Base-by-base conservation (phyloP, 1,140 invertebrate genomes). In the Asobara japonica region DNA sequence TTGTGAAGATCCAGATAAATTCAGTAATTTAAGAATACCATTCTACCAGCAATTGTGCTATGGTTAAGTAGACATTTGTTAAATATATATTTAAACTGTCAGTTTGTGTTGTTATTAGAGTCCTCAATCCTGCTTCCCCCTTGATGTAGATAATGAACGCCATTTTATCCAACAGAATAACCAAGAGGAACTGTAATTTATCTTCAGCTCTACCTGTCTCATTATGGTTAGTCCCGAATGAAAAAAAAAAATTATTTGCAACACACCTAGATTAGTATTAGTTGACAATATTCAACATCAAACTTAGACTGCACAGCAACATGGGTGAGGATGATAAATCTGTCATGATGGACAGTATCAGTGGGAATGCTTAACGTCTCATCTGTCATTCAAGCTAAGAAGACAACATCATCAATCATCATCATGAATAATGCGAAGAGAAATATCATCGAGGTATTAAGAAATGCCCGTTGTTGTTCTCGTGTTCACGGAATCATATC, bases 401-500 rank as follows among this genome's bases (percentile, higher is more conserved):
- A 56, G 22, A 22, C 18, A 7, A 22, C 13, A 56, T 11, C 51
- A 56, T 56, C 25, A 8, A 45, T 45, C 41, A 45, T 45, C 51
- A 56, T 56, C 22, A 10, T 25, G 18, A 56, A 13, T 10, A 38
- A 8, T 22, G 13, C 3, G 13, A 25, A 31, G 29, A 22, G 36
- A 38, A 33, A 27, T 38, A 18, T 11, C 27, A 25, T 31, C 31
- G 31, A 20, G 66, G 48, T 69, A 69, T 69, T 69, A 69, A 69
- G 66, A 69, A 69, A 69, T 69, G 51, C 66, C 66, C 27, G n/a
- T 41, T 38, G 36, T 48, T 20, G 18, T 29, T 56, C 51, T 56
- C 51, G 11, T 25, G 18, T 27, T 56, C 20, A 25, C 8, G 18
- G 18, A 56, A 56, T 27, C 22, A 51, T 3, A 20, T 56, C 51